Conservation (phyloP, 2,888 invertebrate species). For the Noctua comes region DNA sequence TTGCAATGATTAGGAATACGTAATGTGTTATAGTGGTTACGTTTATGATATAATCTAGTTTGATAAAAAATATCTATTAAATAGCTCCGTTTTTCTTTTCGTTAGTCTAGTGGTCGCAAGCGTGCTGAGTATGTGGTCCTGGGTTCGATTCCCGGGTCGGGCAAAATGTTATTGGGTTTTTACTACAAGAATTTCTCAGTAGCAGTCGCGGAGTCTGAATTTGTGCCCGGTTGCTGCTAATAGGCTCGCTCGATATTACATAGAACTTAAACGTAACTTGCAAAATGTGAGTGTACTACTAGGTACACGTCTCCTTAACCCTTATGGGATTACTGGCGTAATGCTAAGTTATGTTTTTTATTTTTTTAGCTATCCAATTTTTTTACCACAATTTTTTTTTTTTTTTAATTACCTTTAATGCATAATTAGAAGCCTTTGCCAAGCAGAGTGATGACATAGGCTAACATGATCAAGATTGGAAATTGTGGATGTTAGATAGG, state of each 20-base stretch:
- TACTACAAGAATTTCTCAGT: not conserved
- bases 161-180: not conserved
- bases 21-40: constrained; percentile 19
- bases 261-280: not conserved
- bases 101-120: not conserved
- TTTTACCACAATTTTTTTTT: not conserved
- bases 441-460: not conserved
- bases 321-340: too few relatives aligned
- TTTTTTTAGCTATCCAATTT: not conserved
- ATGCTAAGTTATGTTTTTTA: too few relatives aligned
- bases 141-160: not conserved
- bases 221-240: not conserved
- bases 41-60: constrained; percentile 13
- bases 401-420: not conserved
- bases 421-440: not conserved
- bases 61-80: constrained; percentile 6
- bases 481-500: not conserved
- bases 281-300: not conserved
- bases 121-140: not conserved
- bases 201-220: not conserved
- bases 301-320: too few relatives aligned
- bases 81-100: not conserved
- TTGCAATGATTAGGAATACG: constrained; percentile 23
- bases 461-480: not conserved
- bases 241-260: not conserved